Evolutionary conservation across 2,888 invertebrate genomes (phyloP), one percentile per base, ranked within the genome.

Genomic region (Hirtodrosophila confusa): DNA sequence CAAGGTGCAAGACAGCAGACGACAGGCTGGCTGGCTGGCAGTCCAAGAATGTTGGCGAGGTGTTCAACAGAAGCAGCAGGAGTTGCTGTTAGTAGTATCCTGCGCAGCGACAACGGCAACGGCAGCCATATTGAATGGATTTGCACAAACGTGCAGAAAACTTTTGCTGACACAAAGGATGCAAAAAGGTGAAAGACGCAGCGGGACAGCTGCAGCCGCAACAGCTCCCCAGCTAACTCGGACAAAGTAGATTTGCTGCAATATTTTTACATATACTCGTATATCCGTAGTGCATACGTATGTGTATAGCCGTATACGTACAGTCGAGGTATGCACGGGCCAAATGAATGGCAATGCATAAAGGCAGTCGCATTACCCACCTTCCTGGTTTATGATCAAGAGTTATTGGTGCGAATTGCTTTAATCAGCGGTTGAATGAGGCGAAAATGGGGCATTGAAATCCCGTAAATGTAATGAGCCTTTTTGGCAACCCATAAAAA

Each of bases 51-150:
- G 72, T 56, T 60, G 35, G 40, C 31, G 54, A 74, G 75, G 75
- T 65, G 75, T 49, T 48, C 53, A 51, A 47, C 47, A 69, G 48
- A 36, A 45, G 37, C 43, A 48, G 29, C n/a, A 40, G 36, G 8
- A 55, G 37, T 29, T 17, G 31, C 48, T 43, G 37, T 4, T 31
- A 8, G 8, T 31, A 8, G 45, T 54, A 69, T 54, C 48, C 61
- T 65, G 69, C 55, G 45, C 72, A 58, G 47, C 58, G 79, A 75
- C 51, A 57, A 40, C 63, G 65, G 63, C 69, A 74, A 68, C 73
- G 74, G 84, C 66, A 76, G 74, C 87, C 88, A 86, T 88, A 84
- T 88, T 84, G 84, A 86, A 84, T 83, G 88, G 80, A 88, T 84
- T 84, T 84, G 68, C 83, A 87, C 75, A 83, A 86, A 88, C 86